Evolutionary conservation across 2,888 invertebrate species (phyloP).

Genomic region (Andrena marginata): DNA sequence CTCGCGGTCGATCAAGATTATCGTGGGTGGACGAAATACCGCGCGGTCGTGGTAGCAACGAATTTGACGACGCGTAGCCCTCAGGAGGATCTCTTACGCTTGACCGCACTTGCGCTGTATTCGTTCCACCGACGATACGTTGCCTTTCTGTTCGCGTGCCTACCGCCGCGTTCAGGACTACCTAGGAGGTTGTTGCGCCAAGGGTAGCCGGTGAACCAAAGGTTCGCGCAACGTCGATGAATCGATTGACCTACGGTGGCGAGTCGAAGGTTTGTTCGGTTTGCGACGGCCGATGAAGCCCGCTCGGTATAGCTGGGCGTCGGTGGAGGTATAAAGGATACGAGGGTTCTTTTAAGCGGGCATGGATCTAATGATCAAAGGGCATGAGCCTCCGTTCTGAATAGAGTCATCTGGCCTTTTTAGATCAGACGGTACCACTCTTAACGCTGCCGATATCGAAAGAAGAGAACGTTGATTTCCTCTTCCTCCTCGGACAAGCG

Average conservation of each 20-base stretch:
- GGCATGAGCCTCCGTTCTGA: constrained; percentile 34
- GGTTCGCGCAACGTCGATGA: constrained; percentile 54
- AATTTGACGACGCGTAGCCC: neutral
- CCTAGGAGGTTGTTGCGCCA: constrained; percentile 59
- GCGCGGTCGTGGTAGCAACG: no score
- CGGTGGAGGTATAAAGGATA: constrained; percentile 19
- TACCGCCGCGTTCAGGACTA: constrained; percentile 16
- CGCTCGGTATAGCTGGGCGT: constrained; percentile 23
- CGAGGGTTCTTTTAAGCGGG: constrained; percentile 26
- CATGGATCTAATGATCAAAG: constrained; percentile 58
- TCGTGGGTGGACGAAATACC: no score
- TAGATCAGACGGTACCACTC: constrained; percentile 40
- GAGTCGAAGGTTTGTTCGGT: constrained; percentile 36
- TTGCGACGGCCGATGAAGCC: constrained; percentile 17
- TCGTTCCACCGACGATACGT: constrained; percentile 9
- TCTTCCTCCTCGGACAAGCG: neutral
- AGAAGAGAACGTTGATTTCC: constrained; percentile 48
- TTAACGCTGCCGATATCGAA: constrained; percentile 26
- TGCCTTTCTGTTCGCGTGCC: constrained; percentile 9
- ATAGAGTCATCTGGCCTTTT: constrained; percentile 50
- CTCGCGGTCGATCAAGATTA: neutral
- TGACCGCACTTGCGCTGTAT: neutral
- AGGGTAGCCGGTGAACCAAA: constrained; percentile 41
- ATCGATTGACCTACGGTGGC: constrained; percentile 47
- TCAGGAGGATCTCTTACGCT: neutral